phyloP scores from a whole-genome alignment of 2,113 vertebrate species.

The Morone saxatilis region DNA sequence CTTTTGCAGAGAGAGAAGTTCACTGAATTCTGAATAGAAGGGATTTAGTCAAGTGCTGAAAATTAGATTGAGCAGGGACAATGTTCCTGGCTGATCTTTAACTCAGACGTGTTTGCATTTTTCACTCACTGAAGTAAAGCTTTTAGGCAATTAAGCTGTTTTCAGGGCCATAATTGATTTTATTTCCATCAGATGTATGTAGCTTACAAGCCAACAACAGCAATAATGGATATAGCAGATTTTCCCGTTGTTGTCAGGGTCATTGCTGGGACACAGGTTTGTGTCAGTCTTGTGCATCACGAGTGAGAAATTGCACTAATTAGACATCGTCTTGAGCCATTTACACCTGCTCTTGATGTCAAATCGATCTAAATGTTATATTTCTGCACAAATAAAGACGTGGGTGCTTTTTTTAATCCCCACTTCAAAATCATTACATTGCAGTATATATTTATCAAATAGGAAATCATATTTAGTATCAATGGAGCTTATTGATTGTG shows the following conservation, averaged over 20 bases:
- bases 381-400: not conserved
- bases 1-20: not conserved
- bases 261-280: not conserved
- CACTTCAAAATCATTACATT: not conserved
- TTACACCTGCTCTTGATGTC: not conserved
- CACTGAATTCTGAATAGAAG: not conserved
- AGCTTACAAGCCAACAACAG: constrained; percentile 16
- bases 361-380: not conserved
- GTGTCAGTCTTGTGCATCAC: not conserved
- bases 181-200: constrained; percentile 30
- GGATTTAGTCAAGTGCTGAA: not conserved
- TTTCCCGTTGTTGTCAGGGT: not conserved
- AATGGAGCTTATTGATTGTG: not conserved
- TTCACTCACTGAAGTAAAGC: constrained; percentile 6
- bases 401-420: not conserved
- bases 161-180: constrained; percentile 48
- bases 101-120: constrained; percentile 6
- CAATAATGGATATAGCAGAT: constrained; percentile 22
- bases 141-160: constrained; percentile 26
- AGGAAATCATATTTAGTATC: not conserved
- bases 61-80: not conserved
- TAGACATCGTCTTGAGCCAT: not conserved
- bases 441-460: not conserved
- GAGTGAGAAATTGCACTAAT: constrained; percentile 43
- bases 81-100: not conserved